Percentiles rank a stretch among this genome's conserved stretches.
These are phyloP conservation scores for Oreotragus oreotragus DNA, from an alignment of 2,113 vertebrate genomes.

Conservation along the genomic window DNA sequence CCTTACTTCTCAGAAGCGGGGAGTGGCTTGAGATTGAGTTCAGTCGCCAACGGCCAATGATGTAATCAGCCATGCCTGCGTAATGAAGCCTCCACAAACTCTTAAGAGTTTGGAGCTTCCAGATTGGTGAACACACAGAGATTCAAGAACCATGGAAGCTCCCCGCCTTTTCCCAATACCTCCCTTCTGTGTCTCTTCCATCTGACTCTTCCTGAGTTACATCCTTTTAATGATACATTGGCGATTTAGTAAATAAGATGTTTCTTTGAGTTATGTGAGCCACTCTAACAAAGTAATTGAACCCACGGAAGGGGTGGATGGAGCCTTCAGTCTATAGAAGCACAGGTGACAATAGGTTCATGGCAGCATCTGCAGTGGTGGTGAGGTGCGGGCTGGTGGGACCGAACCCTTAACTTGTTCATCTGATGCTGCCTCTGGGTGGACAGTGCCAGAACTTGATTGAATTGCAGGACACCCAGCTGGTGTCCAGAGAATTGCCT, in stretches of 20 bases:
- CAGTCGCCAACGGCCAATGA: rapidly evolving
- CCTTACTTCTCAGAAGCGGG: not conserved
- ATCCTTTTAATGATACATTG: not conserved
- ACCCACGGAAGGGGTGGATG: not conserved
- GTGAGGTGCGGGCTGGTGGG: not conserved
- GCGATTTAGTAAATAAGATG: not conserved
- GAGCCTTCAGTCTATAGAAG: not conserved
- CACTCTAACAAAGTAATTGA: not conserved
- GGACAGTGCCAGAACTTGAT: not conserved
- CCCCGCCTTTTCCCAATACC: rapidly evolving
- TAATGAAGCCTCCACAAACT: not conserved
- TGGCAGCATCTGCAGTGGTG: not conserved
- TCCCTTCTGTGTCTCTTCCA: not conserved
- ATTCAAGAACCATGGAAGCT: not conserved
- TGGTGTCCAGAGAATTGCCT: not conserved
- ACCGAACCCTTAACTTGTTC: not conserved
- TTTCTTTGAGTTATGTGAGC: not conserved
- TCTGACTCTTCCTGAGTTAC: not conserved
- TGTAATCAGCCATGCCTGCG: not conserved
- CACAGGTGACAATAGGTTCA: not conserved
- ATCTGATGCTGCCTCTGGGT: not conserved
- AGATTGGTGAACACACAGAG: not conserved
- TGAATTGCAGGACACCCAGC: not conserved
- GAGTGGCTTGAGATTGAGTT: not conserved
- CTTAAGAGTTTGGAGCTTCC: not conserved